phyloP scores from a whole-genome alignment of 2,113 vertebrate genomes.

The Eulacestoma nigropectus region DNA sequence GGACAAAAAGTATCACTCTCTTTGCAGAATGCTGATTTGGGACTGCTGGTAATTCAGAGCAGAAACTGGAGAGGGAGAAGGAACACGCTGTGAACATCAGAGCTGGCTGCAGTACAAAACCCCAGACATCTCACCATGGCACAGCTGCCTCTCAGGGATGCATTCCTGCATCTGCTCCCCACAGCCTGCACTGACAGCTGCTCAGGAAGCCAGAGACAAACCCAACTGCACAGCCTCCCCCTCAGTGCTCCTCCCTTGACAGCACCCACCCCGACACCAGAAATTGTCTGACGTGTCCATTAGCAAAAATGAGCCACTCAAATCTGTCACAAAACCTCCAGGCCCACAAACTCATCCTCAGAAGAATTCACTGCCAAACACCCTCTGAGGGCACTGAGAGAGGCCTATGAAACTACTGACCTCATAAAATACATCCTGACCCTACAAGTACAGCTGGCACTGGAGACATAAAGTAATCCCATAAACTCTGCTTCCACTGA shows the following conservation, averaged over 20 bases:
- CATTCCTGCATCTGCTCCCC: background rate
- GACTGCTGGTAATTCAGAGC: background rate
- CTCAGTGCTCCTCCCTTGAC: background rate
- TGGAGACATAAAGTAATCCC: background rate
- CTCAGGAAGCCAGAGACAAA: background rate
- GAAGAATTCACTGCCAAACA: background rate
- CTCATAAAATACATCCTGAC: background rate
- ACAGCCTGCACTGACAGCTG: constrained; percentile 10
- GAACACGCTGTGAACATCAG: background rate
- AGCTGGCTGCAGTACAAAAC: background rate
- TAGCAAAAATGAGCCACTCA: background rate
- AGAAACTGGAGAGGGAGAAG: background rate
- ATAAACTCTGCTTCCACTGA: background rate
- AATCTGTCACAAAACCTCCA: background rate
- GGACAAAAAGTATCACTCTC: background rate
- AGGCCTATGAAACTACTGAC: background rate
- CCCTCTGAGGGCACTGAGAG: fast-evolving
- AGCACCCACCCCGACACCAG: background rate
- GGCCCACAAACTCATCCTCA: background rate
- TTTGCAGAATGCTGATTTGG: background rate
- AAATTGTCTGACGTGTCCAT: background rate
- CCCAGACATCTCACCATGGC: fast-evolving
- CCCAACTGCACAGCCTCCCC: background rate
- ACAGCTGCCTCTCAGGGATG: background rate
- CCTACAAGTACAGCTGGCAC: background rate